These are phyloP conservation scores for Bujurquina vittata DNA, from an alignment of 2,113 vertebrate species.

Conservation along the genomic window DNA sequence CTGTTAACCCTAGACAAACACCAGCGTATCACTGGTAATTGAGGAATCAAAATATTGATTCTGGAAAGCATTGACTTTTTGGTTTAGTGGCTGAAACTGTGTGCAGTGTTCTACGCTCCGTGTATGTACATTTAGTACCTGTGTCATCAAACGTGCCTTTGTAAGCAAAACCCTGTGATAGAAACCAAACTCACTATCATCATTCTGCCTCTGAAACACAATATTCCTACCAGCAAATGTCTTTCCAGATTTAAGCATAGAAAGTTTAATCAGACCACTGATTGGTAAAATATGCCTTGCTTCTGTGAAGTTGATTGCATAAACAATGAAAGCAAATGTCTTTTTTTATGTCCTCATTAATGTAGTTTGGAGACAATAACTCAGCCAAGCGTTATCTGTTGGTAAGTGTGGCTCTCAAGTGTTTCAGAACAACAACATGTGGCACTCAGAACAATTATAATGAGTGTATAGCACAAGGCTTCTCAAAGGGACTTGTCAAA, in stretches of 20 bases:
- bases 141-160: rapidly evolving
- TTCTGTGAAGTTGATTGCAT: neutral
- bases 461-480: too few species aligned
- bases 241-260: neutral
- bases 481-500: neutral
- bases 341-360: neutral
- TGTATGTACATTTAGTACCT: neutral
- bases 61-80: too few species aligned
- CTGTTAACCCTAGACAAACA: too few species aligned
- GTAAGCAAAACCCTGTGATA: neutral
- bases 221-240: neutral
- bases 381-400: neutral
- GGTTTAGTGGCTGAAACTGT: too few species aligned
- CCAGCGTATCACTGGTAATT: too few species aligned
- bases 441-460: neutral
- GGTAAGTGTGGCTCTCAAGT: neutral
- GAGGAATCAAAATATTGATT: too few species aligned
- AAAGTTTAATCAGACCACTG: slow-evolving; percentile 3
- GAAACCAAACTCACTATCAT: neutral
- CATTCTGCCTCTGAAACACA: neutral
- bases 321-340: neutral
- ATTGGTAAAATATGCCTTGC: neutral
- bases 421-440: neutral
- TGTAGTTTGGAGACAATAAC: neutral
- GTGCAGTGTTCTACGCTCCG: neutral